Base-by-base conservation (phyloP, 2,113 vertebrate genomes). In the Pithys albifrons region DNA sequence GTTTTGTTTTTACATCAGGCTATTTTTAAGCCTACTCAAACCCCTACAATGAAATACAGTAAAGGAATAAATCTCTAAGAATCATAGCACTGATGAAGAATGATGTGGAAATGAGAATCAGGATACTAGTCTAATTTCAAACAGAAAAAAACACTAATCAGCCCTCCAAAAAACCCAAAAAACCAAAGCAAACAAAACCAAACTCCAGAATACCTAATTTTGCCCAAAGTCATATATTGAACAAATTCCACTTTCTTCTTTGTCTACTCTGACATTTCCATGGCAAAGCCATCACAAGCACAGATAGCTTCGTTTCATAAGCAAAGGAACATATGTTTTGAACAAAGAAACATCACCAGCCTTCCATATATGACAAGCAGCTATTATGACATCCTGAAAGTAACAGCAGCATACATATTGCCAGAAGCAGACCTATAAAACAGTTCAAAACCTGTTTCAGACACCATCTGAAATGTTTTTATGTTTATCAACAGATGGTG, bases 181-280 rank as follows among this genome's bases (percentile, higher is more conserved):
- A 46, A 20, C 19, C 19, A 46, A 46, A 46, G 3, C 8, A 48
- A 48, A 48, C 5, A 23, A 24, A 45, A 51, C 2, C 4, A 28
- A 31, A 65, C 29, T 5, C 7, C 48, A 45, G 57, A 19, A 10
- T n/a, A 6, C 0, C 0, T 4, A 31, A 77, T 64, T 4, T 27
- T 82, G 8, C 43, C 8, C 35, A 86, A 89, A 58, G 13, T 55
- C 37, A 29, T 31, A 13, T 45, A 37, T 5, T 66, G 27, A 71
- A 58, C 1, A 46, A 58, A 4, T 75, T 78, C 25, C 3, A 23
- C 6, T 6, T 54, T 33, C 8, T 54, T 46, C 14, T 64, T 24
- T 71, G 13, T 80, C 24, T 78, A 14, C 10, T 71, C 25, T 75
- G 39, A 64, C 17, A 58, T 24, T 46, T 79, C 51, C n/a, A 23